Conservation (phyloP, 2,113 vertebrate genomes). For the Carassius auratus region DNA sequence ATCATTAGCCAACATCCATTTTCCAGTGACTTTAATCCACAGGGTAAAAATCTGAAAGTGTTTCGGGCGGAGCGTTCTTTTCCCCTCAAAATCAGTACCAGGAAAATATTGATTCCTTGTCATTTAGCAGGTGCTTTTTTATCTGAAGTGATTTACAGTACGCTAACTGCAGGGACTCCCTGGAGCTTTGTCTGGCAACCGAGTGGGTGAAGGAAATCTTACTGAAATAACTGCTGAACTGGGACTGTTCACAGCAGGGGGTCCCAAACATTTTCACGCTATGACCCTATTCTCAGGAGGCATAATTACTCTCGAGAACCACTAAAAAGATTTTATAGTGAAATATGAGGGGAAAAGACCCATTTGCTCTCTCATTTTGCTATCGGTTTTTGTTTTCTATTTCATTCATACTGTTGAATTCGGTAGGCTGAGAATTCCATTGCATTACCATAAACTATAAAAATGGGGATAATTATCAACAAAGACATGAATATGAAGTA, state of each 20-base stretch:
- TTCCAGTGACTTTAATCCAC: constrained; percentile 16
- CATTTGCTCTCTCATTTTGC: background rate
- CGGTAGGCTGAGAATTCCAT: background rate
- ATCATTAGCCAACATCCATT: constrained; percentile 42
- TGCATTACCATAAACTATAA: background rate
- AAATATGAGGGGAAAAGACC: background rate
- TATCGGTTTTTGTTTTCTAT: background rate
- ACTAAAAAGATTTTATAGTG: no score
- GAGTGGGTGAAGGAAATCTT: background rate
- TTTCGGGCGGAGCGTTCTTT: background rate
- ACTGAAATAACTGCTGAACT: background rate
- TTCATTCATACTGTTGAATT: constrained; percentile 3
- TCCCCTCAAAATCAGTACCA: background rate
- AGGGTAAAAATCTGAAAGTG: constrained; percentile 30
- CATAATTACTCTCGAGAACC: background rate
- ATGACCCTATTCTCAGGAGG: background rate
- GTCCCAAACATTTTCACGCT: background rate
- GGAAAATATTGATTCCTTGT: constrained; percentile 38
- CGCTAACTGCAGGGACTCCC: constrained; percentile 16
- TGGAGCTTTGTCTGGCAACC: background rate
- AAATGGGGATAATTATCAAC: background rate
- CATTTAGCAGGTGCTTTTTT: constrained; percentile 32
- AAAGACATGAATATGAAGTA: background rate
- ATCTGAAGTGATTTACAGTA: constrained; percentile 36
- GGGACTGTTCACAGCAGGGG: constrained; percentile 8